Percentiles rank a stretch among this genome's conserved stretches.
These are phyloP conservation scores for Okapia johnstoni DNA, from an alignment of 2,113 vertebrate genomes.

Conservation along the genomic window DNA sequence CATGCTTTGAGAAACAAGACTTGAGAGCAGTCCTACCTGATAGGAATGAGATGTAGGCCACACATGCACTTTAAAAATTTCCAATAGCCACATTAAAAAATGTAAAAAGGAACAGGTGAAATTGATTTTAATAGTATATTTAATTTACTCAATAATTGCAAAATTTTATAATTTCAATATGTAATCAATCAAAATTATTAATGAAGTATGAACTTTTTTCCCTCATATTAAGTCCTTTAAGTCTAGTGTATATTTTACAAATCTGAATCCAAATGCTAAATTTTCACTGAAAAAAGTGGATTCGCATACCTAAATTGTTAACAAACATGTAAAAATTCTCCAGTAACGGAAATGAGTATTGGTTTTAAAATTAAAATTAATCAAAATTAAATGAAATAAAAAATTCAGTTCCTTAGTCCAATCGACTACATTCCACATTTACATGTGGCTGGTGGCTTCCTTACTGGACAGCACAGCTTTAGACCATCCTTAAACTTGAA, in stretches of 20 bases:
- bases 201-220: not conserved
- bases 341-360: not conserved
- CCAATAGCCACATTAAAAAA: not conserved
- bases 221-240: not conserved
- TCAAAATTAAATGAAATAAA: not conserved
- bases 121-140: not conserved
- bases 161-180: not conserved
- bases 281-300: not conserved
- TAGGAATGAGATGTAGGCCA: not conserved
- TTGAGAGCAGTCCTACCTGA: not conserved
- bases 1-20: not conserved
- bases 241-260: not conserved
- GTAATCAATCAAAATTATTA: not conserved
- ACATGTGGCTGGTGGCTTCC: not conserved
- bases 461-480: not conserved
- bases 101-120: not conserved
- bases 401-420: not conserved
- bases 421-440: not conserved
- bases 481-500: not conserved
- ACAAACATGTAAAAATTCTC: not conserved
- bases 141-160: not conserved
- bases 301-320: not conserved
- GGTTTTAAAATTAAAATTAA: slow-evolving; percentile 13
- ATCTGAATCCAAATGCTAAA: not conserved
- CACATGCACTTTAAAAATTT: not conserved